Base-by-base conservation (phyloP, 2,113 vertebrate genomes). In the Tautogolabrus adspersus region DNA sequence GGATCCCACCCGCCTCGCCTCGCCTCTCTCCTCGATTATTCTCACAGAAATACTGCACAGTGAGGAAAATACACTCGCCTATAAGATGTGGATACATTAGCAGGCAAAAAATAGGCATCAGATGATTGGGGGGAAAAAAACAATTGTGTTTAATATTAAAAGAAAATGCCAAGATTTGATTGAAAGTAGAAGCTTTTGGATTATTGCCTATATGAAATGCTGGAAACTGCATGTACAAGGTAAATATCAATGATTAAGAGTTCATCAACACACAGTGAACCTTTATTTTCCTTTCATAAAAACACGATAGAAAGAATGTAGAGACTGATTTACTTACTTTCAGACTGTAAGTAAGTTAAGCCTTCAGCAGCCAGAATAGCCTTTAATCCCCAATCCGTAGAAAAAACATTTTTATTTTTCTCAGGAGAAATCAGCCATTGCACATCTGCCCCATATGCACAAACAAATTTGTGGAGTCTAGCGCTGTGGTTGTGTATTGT, bases 381-480 rank as follows among this genome's bases (percentile, higher is more conserved):
- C 58, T 75, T 75, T 69, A 69, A 63, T 57, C 30, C 58, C 34
- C 3, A 34, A 9, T 26, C 18, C 51, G 55, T 34, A 38, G 8
- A 44, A 16, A 52, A 34, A 21, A 26, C 10, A 18, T 6, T 34
- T 46, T 18, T 44, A 5, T 56, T 64, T 52, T 30, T 38, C 16
- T 67, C n/a, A 46, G 11, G 38, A 49, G 56, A 67, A 67, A 62
- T 73, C 69, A 67, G 23, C 46, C 59, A 18, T 62, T 56, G 23
- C 18, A 22, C 4, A 5, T 56, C 12, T 26, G 16, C 71, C 10
- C 12, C 12, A 34, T 10, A 37, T 16, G 5, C 34, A 18, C 30
- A 58, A n/a, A 63, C 51, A 44, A 6, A 62, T 57, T 46, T 64
- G 26, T 26, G 8, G 10, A 55, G 23, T 56, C n/a, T 2, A 7